A percentile compares a stretch with the other conserved stretches of the same genome.
Evolutionary conservation across 1,140 invertebrate species (phyloP).

Genomic region (Musca vetustissima): DNA sequence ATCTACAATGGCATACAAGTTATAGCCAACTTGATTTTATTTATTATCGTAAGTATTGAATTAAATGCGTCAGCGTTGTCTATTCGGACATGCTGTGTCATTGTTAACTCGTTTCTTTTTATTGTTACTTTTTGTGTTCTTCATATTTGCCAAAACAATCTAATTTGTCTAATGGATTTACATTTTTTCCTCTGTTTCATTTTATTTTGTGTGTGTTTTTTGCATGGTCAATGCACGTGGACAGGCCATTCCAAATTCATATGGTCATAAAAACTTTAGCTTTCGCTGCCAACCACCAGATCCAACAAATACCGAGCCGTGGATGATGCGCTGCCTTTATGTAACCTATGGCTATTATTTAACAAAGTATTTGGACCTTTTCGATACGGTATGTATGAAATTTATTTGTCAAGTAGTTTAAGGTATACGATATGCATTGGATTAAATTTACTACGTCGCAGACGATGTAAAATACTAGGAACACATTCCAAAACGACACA

Average conservation of each 20-base stretch:
- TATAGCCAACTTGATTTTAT: slow-evolving; percentile 65
- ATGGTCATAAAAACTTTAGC: slow-evolving; percentile 61
- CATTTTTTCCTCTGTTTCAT: slow-evolving; percentile 19
- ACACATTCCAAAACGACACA: too few species aligned
- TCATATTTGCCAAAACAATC: slow-evolving; percentile 1
- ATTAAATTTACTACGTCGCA: too few species aligned
- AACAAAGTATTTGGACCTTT: slow-evolving; percentile 61
- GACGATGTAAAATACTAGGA: too few species aligned
- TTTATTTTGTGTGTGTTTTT: slow-evolving; percentile 26
- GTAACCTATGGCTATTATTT: slow-evolving; percentile 62
- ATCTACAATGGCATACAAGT: slow-evolving; percentile 78
- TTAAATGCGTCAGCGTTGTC: background rate
- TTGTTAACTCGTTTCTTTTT: background rate
- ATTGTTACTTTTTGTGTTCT: background rate
- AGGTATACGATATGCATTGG: too few species aligned
- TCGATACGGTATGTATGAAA: slow-evolving; percentile 60
- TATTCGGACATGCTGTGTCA: too few species aligned
- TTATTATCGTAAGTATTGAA: slow-evolving; percentile 63
- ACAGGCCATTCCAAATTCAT: slow-evolving; percentile 55
- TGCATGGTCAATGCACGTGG: slow-evolving; percentile 28
- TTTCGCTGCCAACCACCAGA: slow-evolving; percentile 67
- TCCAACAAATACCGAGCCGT: slow-evolving; percentile 58
- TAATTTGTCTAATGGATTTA: slow-evolving; percentile 29
- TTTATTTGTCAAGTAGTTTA: background rate
- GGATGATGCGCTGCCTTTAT: slow-evolving; percentile 61